Evolutionary conservation across 1,140 invertebrate genomes (phyloP).

Genomic region (Matsumurasca onukii): DNA sequence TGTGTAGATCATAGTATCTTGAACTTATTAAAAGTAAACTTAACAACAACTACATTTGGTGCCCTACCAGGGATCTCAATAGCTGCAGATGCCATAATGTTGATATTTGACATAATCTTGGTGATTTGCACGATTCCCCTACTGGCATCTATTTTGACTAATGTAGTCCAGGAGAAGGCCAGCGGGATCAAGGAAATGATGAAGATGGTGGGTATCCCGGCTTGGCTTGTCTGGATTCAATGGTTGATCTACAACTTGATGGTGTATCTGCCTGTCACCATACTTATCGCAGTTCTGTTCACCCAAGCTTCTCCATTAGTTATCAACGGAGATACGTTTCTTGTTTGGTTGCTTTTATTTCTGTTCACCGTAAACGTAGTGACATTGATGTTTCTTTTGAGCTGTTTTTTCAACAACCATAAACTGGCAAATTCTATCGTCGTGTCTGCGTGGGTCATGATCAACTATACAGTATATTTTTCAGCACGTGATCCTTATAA

Average conservation of each 20-base stretch:
- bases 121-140: neutral
- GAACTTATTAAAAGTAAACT: neutral
- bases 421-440: neutral
- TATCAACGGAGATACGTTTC: neutral
- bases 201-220: conserved; percentile 67
- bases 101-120: neutral
- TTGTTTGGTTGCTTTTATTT: neutral
- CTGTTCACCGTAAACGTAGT: neutral
- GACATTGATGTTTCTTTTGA: neutral
- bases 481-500: no score
- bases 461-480: neutral
- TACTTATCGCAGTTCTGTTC: neutral
- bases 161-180: conserved; percentile 45
- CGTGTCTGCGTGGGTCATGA: neutral
- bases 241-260: conserved; percentile 64
- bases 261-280: conserved; percentile 42
- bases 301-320: neutral
- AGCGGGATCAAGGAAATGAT: conserved; percentile 60
- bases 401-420: neutral
- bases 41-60: neutral
- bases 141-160: neutral
- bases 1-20: neutral
- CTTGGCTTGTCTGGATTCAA: conserved; percentile 62
- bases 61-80: neutral
- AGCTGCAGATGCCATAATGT: neutral